A percentile compares a stretch with the other conserved stretches of the same genome.
phyloP scores from a whole-genome alignment of 2,113 vertebrate species.

The Galbula dea region DNA sequence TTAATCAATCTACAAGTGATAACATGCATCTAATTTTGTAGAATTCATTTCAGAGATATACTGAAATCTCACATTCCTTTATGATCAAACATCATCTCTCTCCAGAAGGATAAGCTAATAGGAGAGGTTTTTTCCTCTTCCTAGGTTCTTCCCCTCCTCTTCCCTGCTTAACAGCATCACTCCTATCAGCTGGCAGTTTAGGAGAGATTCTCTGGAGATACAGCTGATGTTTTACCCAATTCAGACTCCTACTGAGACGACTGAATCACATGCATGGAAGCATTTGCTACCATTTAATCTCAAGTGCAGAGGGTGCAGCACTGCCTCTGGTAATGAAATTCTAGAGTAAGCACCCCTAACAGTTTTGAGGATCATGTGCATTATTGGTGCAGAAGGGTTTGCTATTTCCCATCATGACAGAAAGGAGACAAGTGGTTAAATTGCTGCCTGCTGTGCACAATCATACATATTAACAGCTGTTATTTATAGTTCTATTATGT shows the following conservation, averaged over 20 bases:
- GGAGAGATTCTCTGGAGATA: not conserved
- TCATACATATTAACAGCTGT: slow-evolving; percentile 24
- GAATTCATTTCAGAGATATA: not conserved
- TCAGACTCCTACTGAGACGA: not conserved
- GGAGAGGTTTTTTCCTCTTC: not conserved
- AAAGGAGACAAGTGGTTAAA: slow-evolving; percentile 28
- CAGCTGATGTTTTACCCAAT: not conserved
- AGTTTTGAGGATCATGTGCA: not conserved
- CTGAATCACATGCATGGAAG: not conserved
- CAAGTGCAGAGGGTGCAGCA: not conserved
- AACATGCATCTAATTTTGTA: not conserved
- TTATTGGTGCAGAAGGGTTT: not conserved
- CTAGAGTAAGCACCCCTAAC: not conserved
- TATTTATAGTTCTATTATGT: slow-evolving; percentile 42
- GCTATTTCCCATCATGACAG: not conserved
- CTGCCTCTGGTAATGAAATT: not conserved
- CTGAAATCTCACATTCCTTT: not conserved
- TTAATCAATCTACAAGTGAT: not conserved
- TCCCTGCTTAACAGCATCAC: not conserved
- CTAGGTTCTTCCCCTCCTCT: not conserved
- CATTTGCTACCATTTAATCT: not conserved
- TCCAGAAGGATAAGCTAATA: not conserved
- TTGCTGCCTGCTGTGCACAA: slow-evolving; percentile 16
- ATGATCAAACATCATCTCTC: not conserved
- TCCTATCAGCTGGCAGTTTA: not conserved